phyloP scores from a whole-genome alignment of 1,140 invertebrate species.

The Ceratina australensis region DNA sequence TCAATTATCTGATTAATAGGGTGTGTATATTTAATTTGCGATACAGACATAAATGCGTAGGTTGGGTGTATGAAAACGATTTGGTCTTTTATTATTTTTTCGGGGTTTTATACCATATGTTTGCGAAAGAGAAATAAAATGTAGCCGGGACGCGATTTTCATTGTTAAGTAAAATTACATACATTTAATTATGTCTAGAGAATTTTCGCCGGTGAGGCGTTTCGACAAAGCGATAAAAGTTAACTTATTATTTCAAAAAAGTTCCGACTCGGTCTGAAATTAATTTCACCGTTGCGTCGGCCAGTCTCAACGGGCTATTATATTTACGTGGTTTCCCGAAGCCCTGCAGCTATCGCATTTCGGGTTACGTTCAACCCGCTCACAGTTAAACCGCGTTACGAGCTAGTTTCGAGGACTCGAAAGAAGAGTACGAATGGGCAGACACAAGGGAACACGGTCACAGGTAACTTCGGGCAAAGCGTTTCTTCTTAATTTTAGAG shows the following conservation, averaged over 20 bases:
- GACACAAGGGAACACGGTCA: neutral
- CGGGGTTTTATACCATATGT: too few relatives aligned
- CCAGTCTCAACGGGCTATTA: neutral
- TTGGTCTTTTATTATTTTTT: too few relatives aligned
- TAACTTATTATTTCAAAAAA: constrained; percentile 6
- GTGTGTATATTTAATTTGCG: too few relatives aligned
- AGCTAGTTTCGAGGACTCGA: neutral
- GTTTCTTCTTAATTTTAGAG: constrained; percentile 22
- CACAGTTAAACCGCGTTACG: neutral
- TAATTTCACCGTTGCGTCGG: constrained; percentile 8
- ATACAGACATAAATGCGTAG: too few relatives aligned
- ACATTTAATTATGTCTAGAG: neutral
- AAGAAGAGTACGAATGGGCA: too few relatives aligned
- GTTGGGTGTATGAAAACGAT: too few relatives aligned
- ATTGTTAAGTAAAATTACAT: too few relatives aligned
- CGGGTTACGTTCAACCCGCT: neutral
- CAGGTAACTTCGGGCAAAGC: neutral
- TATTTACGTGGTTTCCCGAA: constrained; percentile 32
- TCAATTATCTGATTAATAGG: too few relatives aligned
- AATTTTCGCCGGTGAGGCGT: neutral
- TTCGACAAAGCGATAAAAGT: constrained; percentile 19
- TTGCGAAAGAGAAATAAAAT: too few relatives aligned
- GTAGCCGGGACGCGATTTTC: too few relatives aligned
- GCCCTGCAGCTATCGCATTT: neutral
- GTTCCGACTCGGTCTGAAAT: constrained; percentile 1